These are phyloP conservation scores for Rousettus leschenaultii DNA, from an alignment of 2,113 vertebrate species.

Conservation along the genomic window DNA sequence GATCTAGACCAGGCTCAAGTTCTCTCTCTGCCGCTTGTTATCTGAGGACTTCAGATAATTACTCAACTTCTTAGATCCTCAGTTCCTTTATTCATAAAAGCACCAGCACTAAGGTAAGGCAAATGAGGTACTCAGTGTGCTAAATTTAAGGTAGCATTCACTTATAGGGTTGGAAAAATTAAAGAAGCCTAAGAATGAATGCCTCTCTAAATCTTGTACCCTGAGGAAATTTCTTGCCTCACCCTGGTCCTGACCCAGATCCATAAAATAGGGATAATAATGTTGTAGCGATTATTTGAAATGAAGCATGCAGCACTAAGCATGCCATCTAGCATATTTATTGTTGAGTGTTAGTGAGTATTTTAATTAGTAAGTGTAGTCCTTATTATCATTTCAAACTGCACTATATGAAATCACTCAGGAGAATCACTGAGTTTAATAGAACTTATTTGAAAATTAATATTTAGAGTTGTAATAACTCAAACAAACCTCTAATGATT, in stretches of 20 bases:
- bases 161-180: background rate
- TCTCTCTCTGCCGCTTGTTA: background rate
- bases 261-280: background rate
- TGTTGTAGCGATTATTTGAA: background rate
- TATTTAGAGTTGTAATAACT: background rate
- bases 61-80: background rate
- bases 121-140: background rate
- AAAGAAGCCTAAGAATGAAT: background rate
- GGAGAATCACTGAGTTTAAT: background rate
- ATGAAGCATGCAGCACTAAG: background rate
- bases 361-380: background rate
- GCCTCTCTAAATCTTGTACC: background rate
- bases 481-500: background rate
- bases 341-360: background rate
- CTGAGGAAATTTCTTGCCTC: background rate
- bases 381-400: background rate
- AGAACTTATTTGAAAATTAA: slow-evolving; percentile 7
- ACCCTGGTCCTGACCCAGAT: background rate
- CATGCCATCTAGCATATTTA: background rate
- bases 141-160: background rate
- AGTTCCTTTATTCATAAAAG: background rate
- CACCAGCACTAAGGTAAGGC: background rate
- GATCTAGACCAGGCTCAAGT: background rate
- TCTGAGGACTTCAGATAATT: background rate
- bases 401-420: background rate